These are phyloP conservation scores for Drosophila kuntzei DNA, from an alignment of 2,888 invertebrate species.

Conservation along the genomic window DNA sequence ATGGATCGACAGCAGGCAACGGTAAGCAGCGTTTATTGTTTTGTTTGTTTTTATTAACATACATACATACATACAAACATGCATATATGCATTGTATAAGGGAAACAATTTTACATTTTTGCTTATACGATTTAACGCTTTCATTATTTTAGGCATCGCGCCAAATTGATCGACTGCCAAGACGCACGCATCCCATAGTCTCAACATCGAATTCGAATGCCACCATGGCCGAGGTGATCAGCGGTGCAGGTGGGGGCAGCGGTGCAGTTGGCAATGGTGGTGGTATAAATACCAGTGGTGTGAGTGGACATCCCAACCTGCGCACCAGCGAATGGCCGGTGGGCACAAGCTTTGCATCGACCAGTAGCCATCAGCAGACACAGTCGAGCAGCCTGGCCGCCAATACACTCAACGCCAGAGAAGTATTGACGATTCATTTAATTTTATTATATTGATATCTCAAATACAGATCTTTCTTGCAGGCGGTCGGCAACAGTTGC, in stretches of 20 bases:
- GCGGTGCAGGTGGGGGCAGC: constrained; percentile 79
- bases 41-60: too few species aligned
- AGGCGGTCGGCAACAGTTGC: constrained; percentile 74
- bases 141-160: constrained; percentile 89
- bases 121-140: constrained; percentile 43
- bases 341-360: constrained; percentile 79
- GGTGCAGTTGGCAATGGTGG: constrained; percentile 64
- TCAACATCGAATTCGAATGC: constrained; percentile 88
- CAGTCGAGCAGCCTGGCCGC: constrained; percentile 84
- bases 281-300: constrained; percentile 64
- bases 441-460: not conserved
- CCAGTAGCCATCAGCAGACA: constrained; percentile 83
- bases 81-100: constrained; percentile 9
- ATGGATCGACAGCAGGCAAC: constrained; percentile 95
- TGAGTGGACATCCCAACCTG: constrained; percentile 67
- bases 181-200: constrained; percentile 90
- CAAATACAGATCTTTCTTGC: constrained; percentile 19
- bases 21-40: constrained; percentile 82
- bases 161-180: constrained; percentile 94
- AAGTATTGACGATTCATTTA: constrained; percentile 64
- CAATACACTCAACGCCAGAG: constrained; percentile 84
- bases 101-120: constrained; percentile 22
- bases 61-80: too few species aligned
- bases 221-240: constrained; percentile 85
- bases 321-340: constrained; percentile 84